Percentiles rank a stretch among this genome's conserved stretches.
phyloP scores from a whole-genome alignment of 2,797 vertebrate species.

The Lophotriccus pileatus region DNA sequence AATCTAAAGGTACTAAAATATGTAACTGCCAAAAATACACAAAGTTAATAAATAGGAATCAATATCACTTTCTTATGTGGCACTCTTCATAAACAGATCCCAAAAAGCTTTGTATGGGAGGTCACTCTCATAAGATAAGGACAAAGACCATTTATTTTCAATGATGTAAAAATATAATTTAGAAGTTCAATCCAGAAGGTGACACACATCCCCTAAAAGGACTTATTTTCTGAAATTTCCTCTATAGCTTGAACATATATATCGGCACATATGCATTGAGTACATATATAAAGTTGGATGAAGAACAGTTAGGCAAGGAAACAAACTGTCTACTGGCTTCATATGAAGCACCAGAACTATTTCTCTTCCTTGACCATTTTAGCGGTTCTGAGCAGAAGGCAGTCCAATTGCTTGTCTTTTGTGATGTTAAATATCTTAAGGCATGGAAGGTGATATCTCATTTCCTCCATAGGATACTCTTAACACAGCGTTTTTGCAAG shows the following conservation, averaged over 20 bases:
- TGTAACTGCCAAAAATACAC: neutral
- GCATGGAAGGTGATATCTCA: neutral
- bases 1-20: neutral
- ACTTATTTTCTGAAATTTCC: neutral
- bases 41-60: conserved; percentile 5
- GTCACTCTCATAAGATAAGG: neutral
- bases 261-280: no score
- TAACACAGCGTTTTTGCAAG: neutral
- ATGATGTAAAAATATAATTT: neutral
- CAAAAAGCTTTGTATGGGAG: neutral
- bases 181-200: neutral
- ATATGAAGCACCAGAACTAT: neutral
- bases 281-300: neutral
- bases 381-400: neutral
- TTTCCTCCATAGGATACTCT: neutral
- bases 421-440: neutral
- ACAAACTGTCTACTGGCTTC: neutral
- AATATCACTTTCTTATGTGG: neutral
- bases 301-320: neutral
- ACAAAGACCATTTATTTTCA: neutral
- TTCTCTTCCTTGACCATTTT: neutral
- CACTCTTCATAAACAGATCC: neutral
- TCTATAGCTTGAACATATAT: neutral
- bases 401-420: neutral
- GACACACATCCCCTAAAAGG: neutral